Base-by-base conservation (phyloP, 2,113 vertebrate genomes). In the Regulus satrapa region DNA sequence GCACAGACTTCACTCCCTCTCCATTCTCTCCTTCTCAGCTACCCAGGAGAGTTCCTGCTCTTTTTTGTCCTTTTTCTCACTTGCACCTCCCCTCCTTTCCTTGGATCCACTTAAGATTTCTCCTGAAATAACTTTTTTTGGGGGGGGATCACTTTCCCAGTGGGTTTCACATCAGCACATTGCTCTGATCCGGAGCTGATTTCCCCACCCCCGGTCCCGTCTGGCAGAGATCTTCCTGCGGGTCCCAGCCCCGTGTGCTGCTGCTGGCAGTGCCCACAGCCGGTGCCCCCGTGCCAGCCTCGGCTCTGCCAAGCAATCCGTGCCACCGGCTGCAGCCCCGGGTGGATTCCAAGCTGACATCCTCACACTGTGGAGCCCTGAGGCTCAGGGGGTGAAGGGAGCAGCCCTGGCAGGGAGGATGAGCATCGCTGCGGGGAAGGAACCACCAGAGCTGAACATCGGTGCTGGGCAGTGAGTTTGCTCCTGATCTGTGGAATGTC, bases 181-280 rank as follows among this genome's bases (percentile, higher is more conserved):
- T 14, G 59, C 94, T 98, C 97, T 97, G 90, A 88, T 95, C 58
- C 62, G 8, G 21, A 49, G 28, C 46, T 31, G 95, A 78, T 88
- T 62, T 72, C 29, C 32, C 79, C 2, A 75, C 72, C 82, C 29
- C 82, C 0, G 10, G 20, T 79, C 61, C 66, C 49, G 38, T 82
- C 79, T 89, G 95, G 58, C 23, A 9, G 2, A 67, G 72, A 78
- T 88, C 88, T 14, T 12, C 76, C 88, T 88, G 51, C 3, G 1
- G 5, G 21, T 68, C 26, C 85, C 58, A 66, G 93, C 36, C 56
- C 74, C 66, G 21, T 0, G 20, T 8, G 16, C 46, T 54, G 76
- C 88, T 81, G 71, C 52, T 41, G 68, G 68, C 58, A 46, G 69
- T 48, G 80, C 74, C 79, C 61, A 36, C 55, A 38, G 76, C 36